A percentile compares a stretch with the other conserved stretches of the same genome.
Conservation (phyloP, 2,113 vertebrate species). For the Dipodomys stephensi region DNA sequence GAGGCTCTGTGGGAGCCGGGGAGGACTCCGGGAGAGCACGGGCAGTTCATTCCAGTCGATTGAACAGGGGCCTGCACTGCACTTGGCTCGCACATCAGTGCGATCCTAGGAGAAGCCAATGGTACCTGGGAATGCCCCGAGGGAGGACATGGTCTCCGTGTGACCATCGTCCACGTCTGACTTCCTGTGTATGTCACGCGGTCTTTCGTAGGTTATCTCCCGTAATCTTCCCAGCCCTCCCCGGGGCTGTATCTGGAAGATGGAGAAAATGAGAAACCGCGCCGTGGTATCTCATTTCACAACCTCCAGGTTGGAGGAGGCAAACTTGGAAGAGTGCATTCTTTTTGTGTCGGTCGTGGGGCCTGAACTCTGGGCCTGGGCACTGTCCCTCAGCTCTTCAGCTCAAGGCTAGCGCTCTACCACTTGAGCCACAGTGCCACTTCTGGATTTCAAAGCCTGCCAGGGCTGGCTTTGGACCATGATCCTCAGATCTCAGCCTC, state of each 20-base stretch:
- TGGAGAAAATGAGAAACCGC: not conserved
- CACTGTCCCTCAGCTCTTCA: too few species aligned
- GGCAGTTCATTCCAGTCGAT: conserved; percentile 52
- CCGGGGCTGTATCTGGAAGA: not conserved
- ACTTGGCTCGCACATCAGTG: conserved; percentile 19
- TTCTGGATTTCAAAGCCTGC: too few species aligned
- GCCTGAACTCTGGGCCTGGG: too few species aligned
- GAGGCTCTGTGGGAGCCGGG: not conserved
- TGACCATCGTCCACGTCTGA: not conserved
- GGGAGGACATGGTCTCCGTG: not conserved
- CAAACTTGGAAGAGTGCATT: not conserved
- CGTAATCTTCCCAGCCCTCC: not conserved
- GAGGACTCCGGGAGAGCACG: not conserved
- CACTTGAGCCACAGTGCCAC: too few species aligned
- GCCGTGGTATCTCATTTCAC: not conserved
- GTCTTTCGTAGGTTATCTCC: not conserved
- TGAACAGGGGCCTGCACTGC: conserved; percentile 53
- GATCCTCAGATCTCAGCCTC: too few species aligned
- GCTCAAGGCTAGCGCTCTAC: too few species aligned
- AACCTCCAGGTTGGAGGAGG: conserved; percentile 3
- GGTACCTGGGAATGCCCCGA: not conserved
- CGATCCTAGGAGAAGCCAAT: not conserved
- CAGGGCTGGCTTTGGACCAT: too few species aligned
- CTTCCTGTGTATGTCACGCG: not conserved
- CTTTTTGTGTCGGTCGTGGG: too few species aligned